Percentiles rank a stretch among this genome's conserved stretches.
Evolutionary conservation across 1,140 invertebrate species (phyloP).

Genomic region (Ptiloglossa arizonensis): DNA sequence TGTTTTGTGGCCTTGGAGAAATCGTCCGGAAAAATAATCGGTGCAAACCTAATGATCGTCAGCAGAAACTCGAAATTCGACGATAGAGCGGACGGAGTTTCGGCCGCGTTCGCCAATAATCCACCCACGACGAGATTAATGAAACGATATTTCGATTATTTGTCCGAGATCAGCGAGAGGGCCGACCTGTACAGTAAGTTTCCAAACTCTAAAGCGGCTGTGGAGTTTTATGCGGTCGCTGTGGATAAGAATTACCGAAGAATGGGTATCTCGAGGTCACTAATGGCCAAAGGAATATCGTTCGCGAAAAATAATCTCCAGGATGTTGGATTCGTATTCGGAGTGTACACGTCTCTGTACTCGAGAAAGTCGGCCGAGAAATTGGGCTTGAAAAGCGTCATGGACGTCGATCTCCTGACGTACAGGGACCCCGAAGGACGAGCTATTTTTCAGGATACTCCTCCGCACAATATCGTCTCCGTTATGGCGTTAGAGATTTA

Average conservation of each 20-base stretch:
- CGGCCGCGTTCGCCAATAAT: slow-evolving; percentile 2
- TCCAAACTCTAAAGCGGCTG: not conserved
- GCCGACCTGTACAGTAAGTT: not conserved
- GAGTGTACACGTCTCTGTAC: slow-evolving; percentile 59
- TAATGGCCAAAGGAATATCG: slow-evolving; percentile 42
- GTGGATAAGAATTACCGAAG: slow-evolving; percentile 53
- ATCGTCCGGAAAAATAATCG: not conserved
- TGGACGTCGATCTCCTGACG: slow-evolving; percentile 53
- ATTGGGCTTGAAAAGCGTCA: slow-evolving; percentile 42
- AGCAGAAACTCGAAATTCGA: not conserved
- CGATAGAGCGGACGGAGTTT: not conserved
- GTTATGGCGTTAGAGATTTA: slow-evolving; percentile 45
- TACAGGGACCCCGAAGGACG: slow-evolving; percentile 41
- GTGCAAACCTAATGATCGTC: slow-evolving; percentile 13
- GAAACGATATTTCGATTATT: slow-evolving; percentile 25
- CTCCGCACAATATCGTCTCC: slow-evolving; percentile 49
- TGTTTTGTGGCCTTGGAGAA: slow-evolving; percentile 7
- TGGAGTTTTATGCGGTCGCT: slow-evolving; percentile 65
- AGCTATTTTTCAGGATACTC: slow-evolving; percentile 39
- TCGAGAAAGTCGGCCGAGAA: slow-evolving; percentile 57
- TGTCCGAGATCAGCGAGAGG: not conserved
- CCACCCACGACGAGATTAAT: slow-evolving; percentile 16
- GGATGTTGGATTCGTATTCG: slow-evolving; percentile 59
- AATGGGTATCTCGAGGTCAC: slow-evolving; percentile 42
- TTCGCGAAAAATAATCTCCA: not conserved